Evolutionary conservation across 2,888 invertebrate species (phyloP), one percentile per base, ranked within the genome.

Genomic region (Aphelenchoides bicaudatus): DNA sequence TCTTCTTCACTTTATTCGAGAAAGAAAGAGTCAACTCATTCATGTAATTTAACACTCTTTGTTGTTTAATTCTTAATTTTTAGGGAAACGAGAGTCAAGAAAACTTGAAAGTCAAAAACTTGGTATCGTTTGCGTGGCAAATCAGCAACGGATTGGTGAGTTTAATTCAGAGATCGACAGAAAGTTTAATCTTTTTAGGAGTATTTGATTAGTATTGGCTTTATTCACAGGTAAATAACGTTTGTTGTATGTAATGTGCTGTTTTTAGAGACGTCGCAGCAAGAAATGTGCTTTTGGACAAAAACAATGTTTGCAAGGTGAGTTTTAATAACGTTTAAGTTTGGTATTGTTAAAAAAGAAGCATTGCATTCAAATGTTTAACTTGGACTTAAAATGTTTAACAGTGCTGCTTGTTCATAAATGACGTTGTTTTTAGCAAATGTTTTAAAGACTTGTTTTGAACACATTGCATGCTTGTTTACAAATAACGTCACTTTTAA

Each of bases 121-220:
- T 74, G 21, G 48, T 74, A 10, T 67, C 70, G 39, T 74, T 71
- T 53, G 64, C 73, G 0, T 74, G 74, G 74, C 74, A 74, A 50
- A 73, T 74, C 53, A 65, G 65, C 37, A 68, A 72, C 50, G 74
- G 74, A 39, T 57, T 72, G 51, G 71, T 71, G n/a, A 56, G 43
- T 49, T 13, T 6, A 8, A 5, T 39, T 49, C 34, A 19, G 6
- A 39, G 10, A 39, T 49, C 6, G 39, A 49, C 19, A n/a, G n/a
- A n/a, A n/a, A n/a, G n/a, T 19, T 13, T 13, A 13, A 49, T 8
- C n/a, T 16, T 59, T 62, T 2, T 43, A 58, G 43, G 39, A 61
- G 43, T 56, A 54, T 16, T 53, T 53, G n/a, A 25, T 56, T 13
- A n/a, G n/a, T 5, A 54, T 27, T n/a, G 13, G 55, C 23, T 21